phyloP scores from a whole-genome alignment of 2,113 vertebrate species.

The Nannospalax galili region DNA sequence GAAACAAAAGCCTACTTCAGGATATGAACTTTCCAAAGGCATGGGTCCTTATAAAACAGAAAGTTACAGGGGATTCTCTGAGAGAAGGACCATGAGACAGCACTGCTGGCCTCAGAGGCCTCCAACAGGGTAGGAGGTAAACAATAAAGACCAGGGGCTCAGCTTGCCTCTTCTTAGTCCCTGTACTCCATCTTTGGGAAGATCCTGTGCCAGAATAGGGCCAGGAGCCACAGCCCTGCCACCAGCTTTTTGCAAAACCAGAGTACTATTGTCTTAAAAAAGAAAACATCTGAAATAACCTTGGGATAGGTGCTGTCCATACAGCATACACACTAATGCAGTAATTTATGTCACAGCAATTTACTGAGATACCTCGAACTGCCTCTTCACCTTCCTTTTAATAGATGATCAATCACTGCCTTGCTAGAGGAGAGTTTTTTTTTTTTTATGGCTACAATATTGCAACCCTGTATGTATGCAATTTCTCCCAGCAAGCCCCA shows the following conservation, averaged over 20 bases:
- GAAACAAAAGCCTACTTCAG: conserved; percentile 59
- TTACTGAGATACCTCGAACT: conserved; percentile 42
- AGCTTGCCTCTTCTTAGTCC: background rate
- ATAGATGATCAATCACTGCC: conserved; percentile 86
- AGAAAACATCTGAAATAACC: conserved; percentile 41
- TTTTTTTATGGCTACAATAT: conserved; percentile 82
- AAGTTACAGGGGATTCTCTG: conserved; percentile 1
- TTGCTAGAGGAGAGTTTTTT: conserved; percentile 71
- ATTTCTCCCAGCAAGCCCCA: conserved; percentile 79
- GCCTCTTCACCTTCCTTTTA: conserved; percentile 80
- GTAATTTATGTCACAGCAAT: background rate
- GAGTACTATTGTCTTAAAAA: conserved; percentile 66
- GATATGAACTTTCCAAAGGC: conserved; percentile 53
- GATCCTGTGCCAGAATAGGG: too few species aligned
- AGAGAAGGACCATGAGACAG: background rate
- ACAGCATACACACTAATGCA: conserved; percentile 8
- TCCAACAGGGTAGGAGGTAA: conserved; percentile 1
- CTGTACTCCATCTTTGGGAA: background rate
- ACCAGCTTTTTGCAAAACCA: conserved; percentile 11
- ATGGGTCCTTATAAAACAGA: conserved; percentile 34
- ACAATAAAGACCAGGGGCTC: conserved; percentile 50
- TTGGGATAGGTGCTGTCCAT: background rate
- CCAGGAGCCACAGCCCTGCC: conserved; percentile 9
- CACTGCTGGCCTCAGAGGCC: conserved; percentile 1
- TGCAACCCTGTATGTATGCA: conserved; percentile 77